Evolutionary conservation across 2,113 vertebrate genomes (phyloP), one percentile per base, ranked within the genome.

Genomic region (Mesocricetus auratus): DNA sequence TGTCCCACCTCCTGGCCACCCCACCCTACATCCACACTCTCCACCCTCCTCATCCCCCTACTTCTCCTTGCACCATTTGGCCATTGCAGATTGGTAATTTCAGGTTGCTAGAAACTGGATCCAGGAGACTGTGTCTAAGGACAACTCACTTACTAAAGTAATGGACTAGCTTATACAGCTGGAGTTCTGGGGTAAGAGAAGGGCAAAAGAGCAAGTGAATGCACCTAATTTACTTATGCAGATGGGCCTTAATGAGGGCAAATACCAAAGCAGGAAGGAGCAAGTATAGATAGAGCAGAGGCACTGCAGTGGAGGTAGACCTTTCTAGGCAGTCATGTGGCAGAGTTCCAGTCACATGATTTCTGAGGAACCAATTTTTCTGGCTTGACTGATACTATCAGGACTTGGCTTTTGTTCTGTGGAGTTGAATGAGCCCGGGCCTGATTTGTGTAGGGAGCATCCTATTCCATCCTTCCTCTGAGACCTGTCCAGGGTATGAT

Each of bases 221-320:
- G 36, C 3, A n/a, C 7, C 36, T n/a, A 21, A 71, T 71, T 71
- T 71, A 17, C 69, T n/a, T 71, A n/a, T 71, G 7, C 69, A 39
- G 17, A n/a, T 3, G 6, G 1, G 36, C n/a, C 17, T 9, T 17
- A n/a, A 19, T 29, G 17, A 16, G 21, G 7, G 17, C n/a, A n/a
- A n/a, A n/a, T 71, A 71, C 68, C 36, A 71, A 71, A 71, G 36
- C 68, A 71, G 17, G 68, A 0, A 71, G 68, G 17, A n/a, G 68
- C 7, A 17, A 71, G 7, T 71, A 3, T 17, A 21, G 3, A 24
- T 7, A 71, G 3, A 24, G 1, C 36, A n/a, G 16, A 17, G 36
- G 17, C 36, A n/a, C 17, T n/a, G 16, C 3, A n/a, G 7, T 71
- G 17, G 36, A n/a, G 16, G 68, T 71, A 71, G 17, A n/a, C 7